These are phyloP conservation scores for Coluber constrictor DNA, from an alignment of 2,797 vertebrate species.

Conservation along the genomic window DNA sequence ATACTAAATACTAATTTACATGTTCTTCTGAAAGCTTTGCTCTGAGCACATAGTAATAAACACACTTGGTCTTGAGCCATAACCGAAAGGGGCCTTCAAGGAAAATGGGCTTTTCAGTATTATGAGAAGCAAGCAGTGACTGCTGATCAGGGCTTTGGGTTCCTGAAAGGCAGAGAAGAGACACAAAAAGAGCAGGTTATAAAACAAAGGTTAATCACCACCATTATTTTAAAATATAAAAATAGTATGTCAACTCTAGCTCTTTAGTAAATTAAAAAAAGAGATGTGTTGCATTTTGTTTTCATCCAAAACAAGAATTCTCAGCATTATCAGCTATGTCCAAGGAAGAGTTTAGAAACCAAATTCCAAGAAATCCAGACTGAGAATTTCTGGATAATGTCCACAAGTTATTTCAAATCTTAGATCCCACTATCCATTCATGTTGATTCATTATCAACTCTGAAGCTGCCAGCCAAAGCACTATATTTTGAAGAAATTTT, in stretches of 20 bases:
- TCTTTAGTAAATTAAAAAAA: neutral
- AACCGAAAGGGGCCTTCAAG: slow-evolving; percentile 88
- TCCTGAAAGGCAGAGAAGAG: slow-evolving; percentile 63
- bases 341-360: neutral
- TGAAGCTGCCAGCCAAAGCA: neutral
- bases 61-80: slow-evolving; percentile 82
- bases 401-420: neutral
- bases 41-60: slow-evolving; percentile 84
- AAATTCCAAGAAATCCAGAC: neutral
- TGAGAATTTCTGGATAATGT: neutral
- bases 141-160: slow-evolving; percentile 84
- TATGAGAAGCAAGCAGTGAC: slow-evolving; percentile 75
- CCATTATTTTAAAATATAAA: neutral
- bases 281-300: neutral
- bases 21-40: slow-evolving; percentile 76
- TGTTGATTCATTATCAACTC: no score
- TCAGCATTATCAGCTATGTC: neutral
- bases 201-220: neutral
- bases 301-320: neutral
- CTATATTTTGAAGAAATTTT: neutral
- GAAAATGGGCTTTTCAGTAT: slow-evolving; percentile 74
- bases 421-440: neutral
- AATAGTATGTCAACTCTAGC: neutral
- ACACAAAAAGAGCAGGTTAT: neutral
- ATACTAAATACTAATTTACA: slow-evolving; percentile 59